Evolutionary conservation across 2,888 invertebrate genomes (phyloP).

Genomic region (Meganola albula): DNA sequence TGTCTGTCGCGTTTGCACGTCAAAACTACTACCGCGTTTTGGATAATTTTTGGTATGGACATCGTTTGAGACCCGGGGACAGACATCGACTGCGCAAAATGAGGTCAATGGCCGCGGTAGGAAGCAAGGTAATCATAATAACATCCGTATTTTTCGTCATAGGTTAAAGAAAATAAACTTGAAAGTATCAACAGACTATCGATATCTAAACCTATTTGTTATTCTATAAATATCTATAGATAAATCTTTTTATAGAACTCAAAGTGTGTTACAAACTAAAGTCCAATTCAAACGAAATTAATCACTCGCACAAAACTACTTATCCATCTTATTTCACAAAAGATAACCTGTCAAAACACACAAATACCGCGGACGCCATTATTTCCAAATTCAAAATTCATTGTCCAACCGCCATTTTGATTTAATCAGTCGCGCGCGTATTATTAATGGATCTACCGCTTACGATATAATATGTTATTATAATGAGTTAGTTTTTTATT

Average conservation of each 20-base stretch:
- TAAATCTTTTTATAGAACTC: constrained; percentile 4
- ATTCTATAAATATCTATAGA: not conserved
- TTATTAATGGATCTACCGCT: constrained; percentile 45
- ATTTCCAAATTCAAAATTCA: constrained; percentile 44
- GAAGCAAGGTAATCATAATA: too few species aligned
- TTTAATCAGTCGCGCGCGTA: constrained; percentile 49
- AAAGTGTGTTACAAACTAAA: constrained; percentile 18
- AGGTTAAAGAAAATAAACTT: too few species aligned
- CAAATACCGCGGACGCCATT: constrained; percentile 29
- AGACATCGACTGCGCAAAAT: too few species aligned
- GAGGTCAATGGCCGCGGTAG: too few species aligned
- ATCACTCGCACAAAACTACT: constrained; percentile 41
- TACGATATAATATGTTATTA: constrained; percentile 29
- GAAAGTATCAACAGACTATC: too few species aligned
- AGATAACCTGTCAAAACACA: constrained; percentile 46
- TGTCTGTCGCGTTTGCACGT: too few species aligned
- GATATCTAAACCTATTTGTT: too few species aligned
- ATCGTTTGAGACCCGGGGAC: too few species aligned
- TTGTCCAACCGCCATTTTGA: constrained; percentile 43
- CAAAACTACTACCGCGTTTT: too few species aligned
- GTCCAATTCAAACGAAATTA: constrained; percentile 36
- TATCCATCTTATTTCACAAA: constrained; percentile 29
- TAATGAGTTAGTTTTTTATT: constrained; percentile 32
- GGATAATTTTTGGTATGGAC: too few species aligned
- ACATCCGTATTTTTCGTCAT: too few species aligned